A percentile compares a stretch with the other conserved stretches of the same genome.
Conservation (phyloP, 1,140 invertebrate genomes). For the Lordiphosa collinella region DNA sequence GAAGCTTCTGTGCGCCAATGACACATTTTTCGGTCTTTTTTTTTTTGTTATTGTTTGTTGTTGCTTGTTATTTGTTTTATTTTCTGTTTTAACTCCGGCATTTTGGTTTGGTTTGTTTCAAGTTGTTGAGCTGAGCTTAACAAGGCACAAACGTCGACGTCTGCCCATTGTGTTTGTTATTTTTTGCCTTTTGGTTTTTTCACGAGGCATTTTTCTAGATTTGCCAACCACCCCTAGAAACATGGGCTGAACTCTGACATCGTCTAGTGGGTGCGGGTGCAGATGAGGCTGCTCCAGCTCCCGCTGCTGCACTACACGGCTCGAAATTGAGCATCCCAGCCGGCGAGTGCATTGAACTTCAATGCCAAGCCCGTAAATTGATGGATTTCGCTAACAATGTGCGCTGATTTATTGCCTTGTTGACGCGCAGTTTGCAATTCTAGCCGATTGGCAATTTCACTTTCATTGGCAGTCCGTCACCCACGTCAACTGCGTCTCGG, state of each 20-base stretch:
- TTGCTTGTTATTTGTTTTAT: slow-evolving; percentile 9
- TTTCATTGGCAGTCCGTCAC: slow-evolving; percentile 59
- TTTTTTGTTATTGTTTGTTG: slow-evolving; percentile 22
- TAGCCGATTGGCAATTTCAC: slow-evolving; percentile 42
- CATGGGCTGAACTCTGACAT: slow-evolving; percentile 71
- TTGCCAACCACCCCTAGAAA: slow-evolving; percentile 60
- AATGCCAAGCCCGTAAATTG: slow-evolving; percentile 45
- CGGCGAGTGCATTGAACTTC: slow-evolving; percentile 44
- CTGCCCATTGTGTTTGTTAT: slow-evolving; percentile 61
- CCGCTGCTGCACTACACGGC: slow-evolving; percentile 4
- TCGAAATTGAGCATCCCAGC: neutral
- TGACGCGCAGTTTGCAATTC: slow-evolving; percentile 58
- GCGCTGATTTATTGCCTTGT: slow-evolving; percentile 29
- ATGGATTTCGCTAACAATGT: slow-evolving; percentile 38
- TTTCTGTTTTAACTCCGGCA: slow-evolving; percentile 34
- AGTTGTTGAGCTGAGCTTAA: slow-evolving; percentile 53
- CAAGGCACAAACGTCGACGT: slow-evolving; percentile 58
- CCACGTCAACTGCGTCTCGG: slow-evolving; percentile 24
- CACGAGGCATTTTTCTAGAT: slow-evolving; percentile 68
- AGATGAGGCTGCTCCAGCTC: neutral
- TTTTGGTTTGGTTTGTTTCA: slow-evolving; percentile 64
- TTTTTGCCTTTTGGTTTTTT: slow-evolving; percentile 18
- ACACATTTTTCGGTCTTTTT: slow-evolving; percentile 16
- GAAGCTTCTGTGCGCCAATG: slow-evolving; percentile 23
- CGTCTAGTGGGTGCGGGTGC: slow-evolving; percentile 22